A percentile compares a stretch with the other conserved stretches of the same genome.
Evolutionary conservation across 1,140 invertebrate genomes (phyloP).

Genomic region (Cotesia typhae): DNA sequence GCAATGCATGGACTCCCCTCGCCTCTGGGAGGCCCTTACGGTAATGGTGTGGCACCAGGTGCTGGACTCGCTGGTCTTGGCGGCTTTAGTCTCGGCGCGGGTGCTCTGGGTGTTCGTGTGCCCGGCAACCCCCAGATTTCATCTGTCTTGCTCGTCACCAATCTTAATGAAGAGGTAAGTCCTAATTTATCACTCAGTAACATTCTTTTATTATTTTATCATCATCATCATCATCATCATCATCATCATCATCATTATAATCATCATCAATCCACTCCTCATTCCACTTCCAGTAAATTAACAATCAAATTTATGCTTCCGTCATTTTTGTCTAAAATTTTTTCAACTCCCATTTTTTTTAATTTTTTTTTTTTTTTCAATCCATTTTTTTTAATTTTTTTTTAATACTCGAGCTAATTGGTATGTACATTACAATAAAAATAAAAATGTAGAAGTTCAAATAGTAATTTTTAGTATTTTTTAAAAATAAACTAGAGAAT

Average conservation of each 20-base stretch:
- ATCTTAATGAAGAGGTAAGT: conserved; percentile 91
- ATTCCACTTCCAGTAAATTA: not conserved
- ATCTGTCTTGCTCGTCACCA: conserved; percentile 87
- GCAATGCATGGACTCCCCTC: conserved; percentile 76
- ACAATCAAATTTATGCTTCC: conserved; percentile 6
- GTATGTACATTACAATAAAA: conserved; percentile 16
- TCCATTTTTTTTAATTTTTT: not conserved
- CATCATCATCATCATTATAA: not conserved
- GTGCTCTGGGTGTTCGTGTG: conserved; percentile 68
- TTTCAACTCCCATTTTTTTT: conserved; percentile 2
- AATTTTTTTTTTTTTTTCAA: not conserved
- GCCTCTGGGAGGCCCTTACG: conserved; percentile 74
- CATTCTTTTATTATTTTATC: conserved; percentile 1
- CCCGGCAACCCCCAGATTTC: conserved; percentile 73
- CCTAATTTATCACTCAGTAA: conserved; percentile 7
- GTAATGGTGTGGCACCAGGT: conserved; percentile 71
- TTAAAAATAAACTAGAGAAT: not conserved
- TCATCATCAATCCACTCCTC: not conserved
- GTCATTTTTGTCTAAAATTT: not conserved
- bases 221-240: not conserved
- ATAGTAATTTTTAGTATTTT: not conserved
- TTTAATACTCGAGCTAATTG: not conserved
- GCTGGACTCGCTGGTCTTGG: conserved; percentile 77
- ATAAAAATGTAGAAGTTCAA: conserved; percentile 18
- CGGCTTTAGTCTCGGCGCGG: conserved; percentile 75